Conservation (phyloP, 2,113 vertebrate genomes). For the Hippocampus guttulatus region DNA sequence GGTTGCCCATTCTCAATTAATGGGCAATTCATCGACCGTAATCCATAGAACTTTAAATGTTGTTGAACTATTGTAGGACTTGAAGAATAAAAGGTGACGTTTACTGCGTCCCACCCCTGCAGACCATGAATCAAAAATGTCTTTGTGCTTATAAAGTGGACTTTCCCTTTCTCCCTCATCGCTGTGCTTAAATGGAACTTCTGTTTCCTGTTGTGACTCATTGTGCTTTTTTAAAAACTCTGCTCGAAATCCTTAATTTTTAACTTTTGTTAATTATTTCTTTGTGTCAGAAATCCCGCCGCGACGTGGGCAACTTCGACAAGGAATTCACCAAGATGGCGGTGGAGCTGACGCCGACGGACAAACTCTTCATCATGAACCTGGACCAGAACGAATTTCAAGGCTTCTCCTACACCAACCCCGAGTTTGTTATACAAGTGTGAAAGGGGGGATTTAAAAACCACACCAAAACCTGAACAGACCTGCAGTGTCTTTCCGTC, state of each 20-base stretch:
- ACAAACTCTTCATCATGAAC: constrained; percentile 99
- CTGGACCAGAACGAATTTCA: constrained; percentile 99
- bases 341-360: constrained; percentile 94
- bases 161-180: constrained; percentile 10
- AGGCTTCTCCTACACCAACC: constrained; percentile 98
- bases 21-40: too few relatives aligned
- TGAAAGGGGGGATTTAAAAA: constrained; percentile 59
- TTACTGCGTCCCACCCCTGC: constrained; percentile 27
- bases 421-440: constrained; percentile 94
- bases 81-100: not conserved
- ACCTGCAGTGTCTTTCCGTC: constrained; percentile 2
- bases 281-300: constrained; percentile 83
- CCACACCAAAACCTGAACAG: constrained; percentile 2
- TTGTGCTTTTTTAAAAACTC: not conserved
- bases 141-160: constrained; percentile 23
- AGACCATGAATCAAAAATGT: constrained; percentile 14
- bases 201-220: constrained; percentile 10
- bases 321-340: constrained; percentile 98
- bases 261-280: not conserved
- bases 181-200: constrained; percentile 29
- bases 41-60: not conserved
- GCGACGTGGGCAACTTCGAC: constrained; percentile 95
- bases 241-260: not conserved
- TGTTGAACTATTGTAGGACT: too few relatives aligned
- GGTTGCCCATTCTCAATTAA: too few relatives aligned